Conservation (phyloP, 2,113 vertebrate genomes). For the Hyperopisus bebe region DNA sequence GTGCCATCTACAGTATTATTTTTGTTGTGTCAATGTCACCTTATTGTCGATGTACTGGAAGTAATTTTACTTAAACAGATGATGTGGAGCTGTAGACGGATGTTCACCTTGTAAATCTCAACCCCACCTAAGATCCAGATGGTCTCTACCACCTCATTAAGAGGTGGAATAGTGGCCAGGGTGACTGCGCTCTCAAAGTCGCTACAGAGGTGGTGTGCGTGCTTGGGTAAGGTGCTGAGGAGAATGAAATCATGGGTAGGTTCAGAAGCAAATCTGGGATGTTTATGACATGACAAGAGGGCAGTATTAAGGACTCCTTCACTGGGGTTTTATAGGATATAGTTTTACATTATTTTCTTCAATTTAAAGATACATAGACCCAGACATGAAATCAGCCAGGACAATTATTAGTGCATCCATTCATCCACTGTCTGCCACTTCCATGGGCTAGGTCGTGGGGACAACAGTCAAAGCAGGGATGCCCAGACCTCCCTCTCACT, state of each 20-base stretch:
- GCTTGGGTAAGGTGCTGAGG: slow-evolving; percentile 51
- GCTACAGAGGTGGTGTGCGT: slow-evolving; percentile 55
- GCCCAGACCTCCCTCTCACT: not conserved
- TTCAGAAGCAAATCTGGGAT: not conserved
- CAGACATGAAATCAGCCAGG: not conserved
- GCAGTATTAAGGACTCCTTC: not conserved
- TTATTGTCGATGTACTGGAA: not conserved
- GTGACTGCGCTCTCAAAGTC: slow-evolving; percentile 49
- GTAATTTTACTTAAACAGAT: not conserved
- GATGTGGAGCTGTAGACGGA: not conserved
- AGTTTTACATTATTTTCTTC: not conserved
- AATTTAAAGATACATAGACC: not conserved
- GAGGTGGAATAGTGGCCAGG: slow-evolving; percentile 40
- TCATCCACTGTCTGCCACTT: not conserved
- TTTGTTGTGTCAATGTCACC: not conserved
- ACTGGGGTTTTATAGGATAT: not conserved
- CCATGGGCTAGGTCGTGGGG: not conserved
- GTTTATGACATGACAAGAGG: not conserved
- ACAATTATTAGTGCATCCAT: not conserved
- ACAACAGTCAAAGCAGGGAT: not conserved
- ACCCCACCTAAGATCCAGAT: slow-evolving; percentile 65
- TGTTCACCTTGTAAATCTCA: slow-evolving; percentile 56
- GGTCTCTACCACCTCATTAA: slow-evolving; percentile 57
- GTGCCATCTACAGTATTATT: not conserved
- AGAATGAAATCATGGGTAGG: not conserved